phyloP scores from a whole-genome alignment of 2,113 vertebrate genomes.

The Ailuropoda melanoleuca region DNA sequence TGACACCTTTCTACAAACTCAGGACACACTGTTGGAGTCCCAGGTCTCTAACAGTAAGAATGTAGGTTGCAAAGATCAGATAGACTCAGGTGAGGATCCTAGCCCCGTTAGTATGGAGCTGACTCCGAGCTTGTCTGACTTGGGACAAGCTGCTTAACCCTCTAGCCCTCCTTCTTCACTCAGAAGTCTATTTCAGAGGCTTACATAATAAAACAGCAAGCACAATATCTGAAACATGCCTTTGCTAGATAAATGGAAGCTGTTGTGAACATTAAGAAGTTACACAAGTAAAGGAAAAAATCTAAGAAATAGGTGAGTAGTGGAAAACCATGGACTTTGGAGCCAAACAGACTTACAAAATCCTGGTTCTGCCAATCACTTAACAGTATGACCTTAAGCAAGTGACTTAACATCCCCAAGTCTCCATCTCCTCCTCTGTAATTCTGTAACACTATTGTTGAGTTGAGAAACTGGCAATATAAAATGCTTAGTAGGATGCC shows the following conservation, averaged over 20 bases:
- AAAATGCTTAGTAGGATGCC: neutral
- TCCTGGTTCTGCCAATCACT: neutral
- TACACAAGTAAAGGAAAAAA: constrained; percentile 7
- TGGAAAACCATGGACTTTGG: neutral
- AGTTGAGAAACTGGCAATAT: neutral
- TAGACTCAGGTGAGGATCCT: neutral
- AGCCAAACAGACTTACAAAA: neutral
- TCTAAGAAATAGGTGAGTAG: neutral
- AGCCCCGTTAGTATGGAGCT: neutral
- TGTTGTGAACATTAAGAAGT: neutral
- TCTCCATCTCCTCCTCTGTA: neutral
- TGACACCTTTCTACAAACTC: neutral
- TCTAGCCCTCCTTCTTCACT: neutral
- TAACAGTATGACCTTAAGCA: neutral
- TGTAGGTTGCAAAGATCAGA: neutral
- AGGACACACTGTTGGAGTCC: neutral
- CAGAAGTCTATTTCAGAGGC: neutral
- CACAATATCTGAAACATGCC: neutral
- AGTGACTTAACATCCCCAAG: neutral
- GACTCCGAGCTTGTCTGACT: neutral
- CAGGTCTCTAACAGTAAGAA: neutral
- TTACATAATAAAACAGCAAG: neutral
- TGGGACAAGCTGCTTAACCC: neutral
- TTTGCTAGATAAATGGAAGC: neutral
- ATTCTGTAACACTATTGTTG: neutral